Evolutionary conservation across 2,797 vertebrate species (phyloP), one percentile per base, ranked within the genome.

Genomic region (Hoplostethus mediterraneus): DNA sequence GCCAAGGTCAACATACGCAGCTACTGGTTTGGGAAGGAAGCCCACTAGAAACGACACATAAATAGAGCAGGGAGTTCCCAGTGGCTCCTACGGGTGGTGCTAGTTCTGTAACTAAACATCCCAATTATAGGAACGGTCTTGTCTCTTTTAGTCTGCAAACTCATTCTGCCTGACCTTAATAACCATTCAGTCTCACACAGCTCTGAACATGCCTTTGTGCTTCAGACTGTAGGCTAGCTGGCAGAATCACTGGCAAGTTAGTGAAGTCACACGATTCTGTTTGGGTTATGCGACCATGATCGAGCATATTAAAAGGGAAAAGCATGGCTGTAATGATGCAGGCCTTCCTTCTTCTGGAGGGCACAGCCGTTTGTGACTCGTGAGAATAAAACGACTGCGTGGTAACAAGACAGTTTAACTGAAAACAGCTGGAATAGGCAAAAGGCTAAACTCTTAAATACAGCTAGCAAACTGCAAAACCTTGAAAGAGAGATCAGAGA

Each of bases 91-190:
- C 12, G 10, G 38, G 5, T 64, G 56, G 65, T 67, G 58, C 63
- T 31, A 33, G 31, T 57, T 36, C 58, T 55, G 4, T 12, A 62
- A 49, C 44, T 16, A 42, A 16, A 68, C 58, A 30, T 36, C 6
- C 10, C 36, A 57, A 68, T 38, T 16, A 16, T 21, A 60, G 47
- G 45, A 17, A 17, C 28, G 45, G 60, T 54, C 59, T 63, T 52
- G 47, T 36, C 47, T 17, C 40, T 52, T 49, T 10, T 44, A 21
- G 40, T 48, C 36, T 12, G 38, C 11, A 68, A 25, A 51, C 64
- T 61, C 8, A 36, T 77, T 73, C 55, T 45, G 42, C 61, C 61
- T 62, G 81, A 77, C 61, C 73, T 71, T 57, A 80, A 79, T 64
- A 59, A 59, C 45, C 60, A 68, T 70, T 59, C 74, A 28, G 63